These are phyloP conservation scores for Pipra filicauda DNA, from an alignment of 2,113 vertebrate species.

Conservation along the genomic window DNA sequence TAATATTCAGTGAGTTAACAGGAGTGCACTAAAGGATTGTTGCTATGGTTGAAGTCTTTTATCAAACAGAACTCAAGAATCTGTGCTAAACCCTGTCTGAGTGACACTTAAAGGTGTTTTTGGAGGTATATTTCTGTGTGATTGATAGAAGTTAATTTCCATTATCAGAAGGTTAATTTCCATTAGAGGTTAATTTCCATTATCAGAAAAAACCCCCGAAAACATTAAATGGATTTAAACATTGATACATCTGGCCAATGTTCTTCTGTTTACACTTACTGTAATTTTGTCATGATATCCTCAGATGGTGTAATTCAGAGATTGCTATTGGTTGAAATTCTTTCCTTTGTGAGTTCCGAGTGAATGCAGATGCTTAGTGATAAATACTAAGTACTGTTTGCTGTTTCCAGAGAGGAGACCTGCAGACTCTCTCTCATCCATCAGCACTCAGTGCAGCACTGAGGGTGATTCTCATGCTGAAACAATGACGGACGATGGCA, in stretches of 20 bases:
- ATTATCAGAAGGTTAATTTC: not conserved
- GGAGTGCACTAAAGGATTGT: not conserved
- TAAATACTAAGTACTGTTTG: not conserved
- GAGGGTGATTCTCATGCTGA: constrained; percentile 60
- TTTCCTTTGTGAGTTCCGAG: not conserved
- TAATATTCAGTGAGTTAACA: not conserved
- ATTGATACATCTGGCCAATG: not conserved
- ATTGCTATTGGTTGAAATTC: not conserved
- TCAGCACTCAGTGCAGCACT: constrained; percentile 66
- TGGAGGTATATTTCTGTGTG: not conserved
- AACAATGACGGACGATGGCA: not conserved
- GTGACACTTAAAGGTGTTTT: not conserved
- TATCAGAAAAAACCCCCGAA: not conserved
- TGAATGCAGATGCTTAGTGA: not conserved
- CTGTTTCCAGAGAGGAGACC: constrained; percentile 59
- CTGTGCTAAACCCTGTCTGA: not conserved
- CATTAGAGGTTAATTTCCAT: not conserved
- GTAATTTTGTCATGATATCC: not conserved
- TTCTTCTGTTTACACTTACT: not conserved
- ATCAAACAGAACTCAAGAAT: not conserved
- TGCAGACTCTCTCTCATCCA: constrained; percentile 57
- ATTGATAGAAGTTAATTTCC: not conserved
- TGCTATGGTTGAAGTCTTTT: not conserved
- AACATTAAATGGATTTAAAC: not conserved
- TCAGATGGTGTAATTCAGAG: not conserved